phyloP scores from a whole-genome alignment of 1,140 invertebrate species.

The Gyrodactylus bullatarudis region DNA sequence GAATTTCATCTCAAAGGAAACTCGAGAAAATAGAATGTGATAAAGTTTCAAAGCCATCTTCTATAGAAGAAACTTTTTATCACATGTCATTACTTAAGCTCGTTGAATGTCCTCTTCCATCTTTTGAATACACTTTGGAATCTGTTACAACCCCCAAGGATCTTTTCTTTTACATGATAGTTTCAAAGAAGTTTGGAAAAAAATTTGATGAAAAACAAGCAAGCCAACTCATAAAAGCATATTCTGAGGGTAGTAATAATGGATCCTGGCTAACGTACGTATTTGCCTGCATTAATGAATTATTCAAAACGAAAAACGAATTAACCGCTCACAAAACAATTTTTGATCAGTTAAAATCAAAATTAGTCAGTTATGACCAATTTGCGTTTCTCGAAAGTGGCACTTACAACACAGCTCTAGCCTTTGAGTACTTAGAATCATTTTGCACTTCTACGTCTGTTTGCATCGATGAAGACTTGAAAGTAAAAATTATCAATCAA shows the following conservation, averaged over 20 bases:
- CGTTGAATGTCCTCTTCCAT: neutral
- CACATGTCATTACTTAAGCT: neutral
- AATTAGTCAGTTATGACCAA: neutral
- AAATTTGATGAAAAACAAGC: neutral
- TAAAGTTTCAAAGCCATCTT: neutral
- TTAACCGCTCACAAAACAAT: neutral
- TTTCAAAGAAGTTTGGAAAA: neutral
- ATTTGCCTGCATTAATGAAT: neutral
- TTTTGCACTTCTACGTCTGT: neutral
- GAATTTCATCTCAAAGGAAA: neutral
- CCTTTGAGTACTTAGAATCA: neutral
- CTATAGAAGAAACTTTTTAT: neutral
- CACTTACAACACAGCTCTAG: neutral
- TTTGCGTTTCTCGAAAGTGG: neutral
- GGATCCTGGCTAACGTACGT: neutral
- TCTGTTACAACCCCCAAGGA: neutral
- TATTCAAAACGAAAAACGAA: neutral
- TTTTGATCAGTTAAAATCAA: neutral
- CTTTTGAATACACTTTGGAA: neutral
- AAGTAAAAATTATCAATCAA: neutral
- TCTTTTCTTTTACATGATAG: neutral
- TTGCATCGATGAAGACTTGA: neutral
- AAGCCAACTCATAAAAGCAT: neutral
- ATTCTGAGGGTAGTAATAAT: neutral
- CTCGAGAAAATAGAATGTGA: neutral